Evolutionary conservation across 2,888 invertebrate species (phyloP).

Genomic region (Nesidiocoris tenuis): DNA sequence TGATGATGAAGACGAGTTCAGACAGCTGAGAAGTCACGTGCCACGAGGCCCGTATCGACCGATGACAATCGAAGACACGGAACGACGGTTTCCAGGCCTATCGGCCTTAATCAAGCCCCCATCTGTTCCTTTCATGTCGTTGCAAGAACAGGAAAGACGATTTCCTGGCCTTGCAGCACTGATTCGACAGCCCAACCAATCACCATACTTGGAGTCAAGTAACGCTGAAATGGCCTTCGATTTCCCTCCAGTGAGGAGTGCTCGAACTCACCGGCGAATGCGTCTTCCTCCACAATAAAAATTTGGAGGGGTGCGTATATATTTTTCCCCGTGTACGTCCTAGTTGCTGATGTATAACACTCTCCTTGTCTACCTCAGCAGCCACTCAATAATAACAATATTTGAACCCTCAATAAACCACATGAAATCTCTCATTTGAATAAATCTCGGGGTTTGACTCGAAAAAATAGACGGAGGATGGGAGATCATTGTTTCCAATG

Average conservation of each 20-base stretch:
- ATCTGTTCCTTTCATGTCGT: constrained; percentile 21
- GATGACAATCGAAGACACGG: constrained; percentile 44
- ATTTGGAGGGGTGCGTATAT: too few relatives aligned
- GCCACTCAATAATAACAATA: too few relatives aligned
- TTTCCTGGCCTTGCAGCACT: constrained; percentile 46
- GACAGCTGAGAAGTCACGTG: constrained; percentile 51
- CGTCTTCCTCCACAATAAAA: constrained; percentile 48
- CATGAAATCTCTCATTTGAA: too few relatives aligned
- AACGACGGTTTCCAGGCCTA: constrained; percentile 44
- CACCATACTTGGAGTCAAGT: neutral
- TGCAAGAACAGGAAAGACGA: constrained; percentile 39
- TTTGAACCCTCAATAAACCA: too few relatives aligned
- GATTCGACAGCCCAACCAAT: constrained; percentile 20
- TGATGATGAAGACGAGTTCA: constrained; percentile 55
- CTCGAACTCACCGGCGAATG: constrained; percentile 51
- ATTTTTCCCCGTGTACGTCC: too few relatives aligned
- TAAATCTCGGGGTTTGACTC: too few relatives aligned
- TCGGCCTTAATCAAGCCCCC: constrained; percentile 45
- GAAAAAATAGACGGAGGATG: too few relatives aligned
- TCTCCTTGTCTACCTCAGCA: too few relatives aligned
- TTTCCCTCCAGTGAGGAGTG: constrained; percentile 48
- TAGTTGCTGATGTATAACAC: too few relatives aligned
- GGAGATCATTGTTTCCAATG: too few relatives aligned
- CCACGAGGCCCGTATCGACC: constrained; percentile 37
- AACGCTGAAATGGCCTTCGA: constrained; percentile 31